Conservation (phyloP, 2,797 vertebrate species). For the Nannoperca obscura region DNA sequence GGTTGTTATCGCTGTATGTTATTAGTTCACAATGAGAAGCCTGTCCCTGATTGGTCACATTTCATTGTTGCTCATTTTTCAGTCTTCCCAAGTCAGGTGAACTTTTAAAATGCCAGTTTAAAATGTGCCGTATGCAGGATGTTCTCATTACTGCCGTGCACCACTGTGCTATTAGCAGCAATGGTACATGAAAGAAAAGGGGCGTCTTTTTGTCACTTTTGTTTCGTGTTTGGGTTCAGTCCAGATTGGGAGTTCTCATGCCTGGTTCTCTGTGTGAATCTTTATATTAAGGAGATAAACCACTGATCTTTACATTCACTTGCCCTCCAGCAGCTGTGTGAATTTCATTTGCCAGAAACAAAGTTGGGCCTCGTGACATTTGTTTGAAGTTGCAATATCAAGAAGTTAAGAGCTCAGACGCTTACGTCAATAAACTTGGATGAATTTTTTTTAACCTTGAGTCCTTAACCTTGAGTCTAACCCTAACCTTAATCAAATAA, state of each 20-base stretch:
- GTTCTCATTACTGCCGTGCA: neutral
- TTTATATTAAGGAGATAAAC: neutral
- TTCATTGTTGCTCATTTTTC: constrained; percentile 21
- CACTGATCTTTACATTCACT: neutral
- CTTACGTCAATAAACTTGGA: neutral
- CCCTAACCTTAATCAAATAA: neutral
- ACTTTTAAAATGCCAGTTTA: constrained; percentile 11
- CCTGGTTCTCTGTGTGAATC: neutral
- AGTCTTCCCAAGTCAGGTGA: constrained; percentile 9
- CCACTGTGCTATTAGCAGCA: neutral
- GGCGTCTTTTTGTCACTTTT: neutral
- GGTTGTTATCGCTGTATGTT: constrained; percentile 32
- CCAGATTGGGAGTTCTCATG: neutral
- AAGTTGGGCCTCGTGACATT: neutral
- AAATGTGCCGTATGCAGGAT: neutral
- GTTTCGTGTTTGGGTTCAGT: neutral
- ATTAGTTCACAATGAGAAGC: constrained; percentile 48
- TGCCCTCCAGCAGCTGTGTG: too few species aligned
- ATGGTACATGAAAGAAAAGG: neutral
- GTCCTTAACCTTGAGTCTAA: neutral
- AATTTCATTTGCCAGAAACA: neutral
- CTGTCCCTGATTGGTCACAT: constrained; percentile 33
- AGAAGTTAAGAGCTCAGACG: neutral
- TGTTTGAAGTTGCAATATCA: neutral
- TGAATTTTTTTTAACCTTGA: neutral